Evolutionary conservation across 2,797 vertebrate genomes (phyloP).

Genomic region (Protonibea diacanthus): DNA sequence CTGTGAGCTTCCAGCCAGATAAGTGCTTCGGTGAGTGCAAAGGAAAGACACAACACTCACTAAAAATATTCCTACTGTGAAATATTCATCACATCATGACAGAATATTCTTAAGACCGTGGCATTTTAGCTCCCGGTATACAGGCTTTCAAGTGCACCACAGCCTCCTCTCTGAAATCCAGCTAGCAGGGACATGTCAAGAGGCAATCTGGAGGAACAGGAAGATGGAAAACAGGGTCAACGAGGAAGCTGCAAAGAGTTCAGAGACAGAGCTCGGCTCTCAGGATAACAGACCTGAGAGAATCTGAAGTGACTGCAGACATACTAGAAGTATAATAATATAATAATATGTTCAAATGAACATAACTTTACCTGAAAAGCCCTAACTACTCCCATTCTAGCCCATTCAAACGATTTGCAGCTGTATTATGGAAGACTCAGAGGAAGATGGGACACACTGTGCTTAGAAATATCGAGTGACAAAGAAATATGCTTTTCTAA

Average conservation of each 20-base stretch:
- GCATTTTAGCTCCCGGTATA: conserved; percentile 64
- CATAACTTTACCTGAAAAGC: conserved; percentile 30
- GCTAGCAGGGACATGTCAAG: conserved; percentile 50
- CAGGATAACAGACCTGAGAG: conserved; percentile 20
- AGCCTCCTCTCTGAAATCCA: conserved; percentile 39
- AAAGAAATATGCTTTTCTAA: neutral
- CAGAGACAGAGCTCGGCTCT: conserved; percentile 38
- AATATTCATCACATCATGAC: conserved; percentile 80
- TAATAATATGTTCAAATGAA: conserved; percentile 23
- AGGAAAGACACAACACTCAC: conserved; percentile 62
- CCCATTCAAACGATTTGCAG: neutral
- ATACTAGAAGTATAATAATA: conserved; percentile 17
- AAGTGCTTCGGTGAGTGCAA: conserved; percentile 60
- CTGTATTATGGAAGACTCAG: neutral
- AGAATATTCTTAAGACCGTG: conserved; percentile 72
- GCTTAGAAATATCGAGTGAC: neutral
- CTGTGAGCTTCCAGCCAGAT: conserved; percentile 46
- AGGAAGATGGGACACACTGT: neutral
- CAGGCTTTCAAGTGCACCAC: conserved; percentile 52
- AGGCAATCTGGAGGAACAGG: conserved; percentile 40
- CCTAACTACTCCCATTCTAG: neutral
- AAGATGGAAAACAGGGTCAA: conserved; percentile 58
- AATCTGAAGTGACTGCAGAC: conserved; percentile 39
- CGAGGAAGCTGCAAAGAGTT: conserved; percentile 42
- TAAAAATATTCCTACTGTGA: conserved; percentile 77